Percentiles rank a stretch among this genome's conserved stretches.
Conservation (phyloP, 2,888 invertebrate genomes). For the Drosophila anceps region DNA sequence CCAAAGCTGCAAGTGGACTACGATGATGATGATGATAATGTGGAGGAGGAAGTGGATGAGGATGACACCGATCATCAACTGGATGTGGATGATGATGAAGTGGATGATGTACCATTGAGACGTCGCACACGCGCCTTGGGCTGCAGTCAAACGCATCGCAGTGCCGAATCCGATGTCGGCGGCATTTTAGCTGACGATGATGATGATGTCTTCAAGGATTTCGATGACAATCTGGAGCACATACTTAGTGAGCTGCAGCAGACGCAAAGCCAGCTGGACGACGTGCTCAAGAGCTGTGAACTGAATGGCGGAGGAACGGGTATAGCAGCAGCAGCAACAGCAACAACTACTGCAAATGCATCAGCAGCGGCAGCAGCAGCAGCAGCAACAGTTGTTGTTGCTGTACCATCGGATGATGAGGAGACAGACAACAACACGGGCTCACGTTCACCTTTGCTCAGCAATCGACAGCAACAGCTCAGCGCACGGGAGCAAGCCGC, state of each 20-base stretch:
- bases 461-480: conserved; percentile 84
- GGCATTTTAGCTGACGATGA: conserved; percentile 77
- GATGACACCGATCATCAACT: conserved; percentile 85
- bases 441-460: conserved; percentile 89
- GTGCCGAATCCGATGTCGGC: conserved; percentile 81
- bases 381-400: conserved; percentile 2
- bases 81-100: conserved; percentile 84
- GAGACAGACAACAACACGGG: conserved; percentile 90
- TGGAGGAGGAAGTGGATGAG: conserved; percentile 61
- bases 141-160: conserved; percentile 72
- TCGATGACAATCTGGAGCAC: conserved; percentile 81
- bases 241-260: conserved; percentile 79
- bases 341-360: conserved; percentile 5
- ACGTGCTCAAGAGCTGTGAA: conserved; percentile 63
- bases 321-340: neutral
- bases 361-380: conserved; percentile 4
- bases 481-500: conserved; percentile 62
- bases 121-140: conserved; percentile 72
- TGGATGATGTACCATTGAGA: conserved; percentile 69
- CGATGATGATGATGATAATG: conserved; percentile 70
- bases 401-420: conserved; percentile 83
- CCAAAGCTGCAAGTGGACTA: conserved; percentile 47
- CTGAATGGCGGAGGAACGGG: neutral
- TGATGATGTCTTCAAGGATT: conserved; percentile 80
- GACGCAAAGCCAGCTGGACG: conserved; percentile 75